Conservation (phyloP, 2,113 vertebrate genomes). For the Solenodon paradoxus region DNA sequence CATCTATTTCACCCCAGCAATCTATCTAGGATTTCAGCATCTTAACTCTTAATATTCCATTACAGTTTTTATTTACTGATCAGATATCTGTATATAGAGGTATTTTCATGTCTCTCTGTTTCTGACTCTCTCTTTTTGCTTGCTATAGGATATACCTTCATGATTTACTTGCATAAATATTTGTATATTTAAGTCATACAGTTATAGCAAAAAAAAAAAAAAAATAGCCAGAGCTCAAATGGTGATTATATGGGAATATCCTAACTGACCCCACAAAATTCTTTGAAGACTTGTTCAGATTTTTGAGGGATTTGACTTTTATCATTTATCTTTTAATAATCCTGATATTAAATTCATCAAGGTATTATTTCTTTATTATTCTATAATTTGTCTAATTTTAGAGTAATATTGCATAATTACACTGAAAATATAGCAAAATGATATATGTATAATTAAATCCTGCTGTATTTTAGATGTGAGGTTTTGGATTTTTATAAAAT, state of each 20-base stretch:
- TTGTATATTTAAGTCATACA: not conserved
- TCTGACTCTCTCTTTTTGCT: not conserved
- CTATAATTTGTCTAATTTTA: not conserved
- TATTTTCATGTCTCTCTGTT: not conserved
- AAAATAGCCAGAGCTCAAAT: not conserved
- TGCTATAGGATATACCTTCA: not conserved
- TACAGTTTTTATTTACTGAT: slow-evolving; percentile 34
- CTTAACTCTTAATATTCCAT: slow-evolving; percentile 22
- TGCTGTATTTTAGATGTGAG: not conserved
- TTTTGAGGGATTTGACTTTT: not conserved
- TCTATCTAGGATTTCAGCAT: not conserved
- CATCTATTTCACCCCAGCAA: slow-evolving; percentile 1
- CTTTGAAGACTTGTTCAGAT: not conserved
- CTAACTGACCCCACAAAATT: not conserved
- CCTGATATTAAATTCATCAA: not conserved
- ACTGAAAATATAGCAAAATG: not conserved
- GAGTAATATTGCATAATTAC: not conserved
- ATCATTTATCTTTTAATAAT: not conserved
- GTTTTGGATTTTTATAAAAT: not conserved
- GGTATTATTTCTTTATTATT: not conserved
- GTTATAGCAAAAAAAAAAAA: not conserved
- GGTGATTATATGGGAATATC: not conserved
- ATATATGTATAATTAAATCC: not conserved
- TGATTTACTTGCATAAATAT: not conserved
- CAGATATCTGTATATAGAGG: not conserved